phyloP scores from a whole-genome alignment of 2,797 vertebrate genomes.

The Labeo calbasu region DNA sequence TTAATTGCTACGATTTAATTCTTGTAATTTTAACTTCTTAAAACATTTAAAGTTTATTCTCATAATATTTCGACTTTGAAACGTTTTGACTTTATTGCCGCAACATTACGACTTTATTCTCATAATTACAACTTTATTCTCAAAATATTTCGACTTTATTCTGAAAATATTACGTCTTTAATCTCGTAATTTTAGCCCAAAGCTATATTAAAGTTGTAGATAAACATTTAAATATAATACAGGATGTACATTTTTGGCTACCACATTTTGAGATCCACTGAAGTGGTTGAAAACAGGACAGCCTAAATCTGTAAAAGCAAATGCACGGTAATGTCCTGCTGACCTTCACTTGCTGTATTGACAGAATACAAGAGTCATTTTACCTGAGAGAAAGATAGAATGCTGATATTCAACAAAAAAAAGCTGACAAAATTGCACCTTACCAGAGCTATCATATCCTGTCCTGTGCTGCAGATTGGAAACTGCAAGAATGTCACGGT shows the following conservation, averaged over 20 bases:
- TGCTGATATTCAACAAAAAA: constrained; percentile 36
- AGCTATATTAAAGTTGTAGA: too few species aligned
- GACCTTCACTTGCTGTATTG: constrained; percentile 40
- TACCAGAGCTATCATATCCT: constrained; percentile 45
- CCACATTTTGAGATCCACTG: constrained; percentile 2
- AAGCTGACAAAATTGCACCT: constrained; percentile 47
- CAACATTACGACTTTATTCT: too few species aligned
- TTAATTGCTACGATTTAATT: too few species aligned
- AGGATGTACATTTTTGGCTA: background rate
- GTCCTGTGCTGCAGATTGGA: constrained; percentile 84
- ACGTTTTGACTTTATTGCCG: too few species aligned
- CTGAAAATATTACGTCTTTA: too few species aligned
- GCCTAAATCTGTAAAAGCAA: constrained; percentile 17
- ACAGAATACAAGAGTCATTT: constrained; percentile 51
- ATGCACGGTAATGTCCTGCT: constrained; percentile 6
- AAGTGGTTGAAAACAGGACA: constrained; percentile 1
- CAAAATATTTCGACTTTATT: too few species aligned
- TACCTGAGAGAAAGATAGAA: constrained; percentile 35
- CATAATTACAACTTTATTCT: too few species aligned
- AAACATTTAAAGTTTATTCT: too few species aligned
- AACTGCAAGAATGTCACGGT: constrained; percentile 97
- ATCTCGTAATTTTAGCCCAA: too few species aligned
- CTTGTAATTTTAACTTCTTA: too few species aligned
- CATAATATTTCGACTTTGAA: too few species aligned
- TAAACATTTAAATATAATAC: background rate